phyloP scores from a whole-genome alignment of 2,888 invertebrate species.

The Drosophila aldrichi region DNA sequence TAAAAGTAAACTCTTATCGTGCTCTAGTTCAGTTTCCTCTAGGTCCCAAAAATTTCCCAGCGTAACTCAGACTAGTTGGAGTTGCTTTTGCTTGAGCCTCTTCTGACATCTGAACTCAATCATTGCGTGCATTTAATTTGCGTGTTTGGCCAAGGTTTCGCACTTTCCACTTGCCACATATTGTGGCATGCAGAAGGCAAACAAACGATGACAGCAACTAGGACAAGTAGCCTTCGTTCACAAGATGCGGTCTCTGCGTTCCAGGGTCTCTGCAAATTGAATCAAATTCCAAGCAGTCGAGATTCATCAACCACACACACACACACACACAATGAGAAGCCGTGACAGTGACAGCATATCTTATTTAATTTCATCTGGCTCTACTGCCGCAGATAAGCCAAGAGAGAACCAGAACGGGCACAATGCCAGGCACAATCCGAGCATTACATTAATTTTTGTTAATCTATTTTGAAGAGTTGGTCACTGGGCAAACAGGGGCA shows the following conservation, averaged over 20 bases:
- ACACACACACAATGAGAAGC: slow-evolving; percentile 19
- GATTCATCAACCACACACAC: slow-evolving; percentile 52
- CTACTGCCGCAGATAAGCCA: slow-evolving; percentile 42
- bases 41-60: not conserved
- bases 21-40: not conserved
- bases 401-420: slow-evolving; percentile 24
- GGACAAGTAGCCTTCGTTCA: slow-evolving; percentile 28
- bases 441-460: slow-evolving; percentile 78
- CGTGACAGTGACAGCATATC: slow-evolving; percentile 72
- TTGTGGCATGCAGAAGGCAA: slow-evolving; percentile 40
- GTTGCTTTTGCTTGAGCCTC: not conserved
- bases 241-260: slow-evolving; percentile 41
- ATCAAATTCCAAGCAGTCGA: slow-evolving; percentile 67
- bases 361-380: slow-evolving; percentile 71
- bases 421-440: slow-evolving; percentile 39
- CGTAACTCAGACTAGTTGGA: not conserved
- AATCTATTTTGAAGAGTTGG: slow-evolving; percentile 76
- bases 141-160: slow-evolving; percentile 1
- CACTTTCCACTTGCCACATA: slow-evolving; percentile 18
- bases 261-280: slow-evolving; percentile 57
- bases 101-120: slow-evolving; percentile 1
- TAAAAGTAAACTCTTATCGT: not conserved
- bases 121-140: slow-evolving; percentile 17
- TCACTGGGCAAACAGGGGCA: slow-evolving; percentile 40
- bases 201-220: slow-evolving; percentile 38